Evolutionary conservation across 2,113 vertebrate species (phyloP).

Genomic region (Plectropomus leopardus): DNA sequence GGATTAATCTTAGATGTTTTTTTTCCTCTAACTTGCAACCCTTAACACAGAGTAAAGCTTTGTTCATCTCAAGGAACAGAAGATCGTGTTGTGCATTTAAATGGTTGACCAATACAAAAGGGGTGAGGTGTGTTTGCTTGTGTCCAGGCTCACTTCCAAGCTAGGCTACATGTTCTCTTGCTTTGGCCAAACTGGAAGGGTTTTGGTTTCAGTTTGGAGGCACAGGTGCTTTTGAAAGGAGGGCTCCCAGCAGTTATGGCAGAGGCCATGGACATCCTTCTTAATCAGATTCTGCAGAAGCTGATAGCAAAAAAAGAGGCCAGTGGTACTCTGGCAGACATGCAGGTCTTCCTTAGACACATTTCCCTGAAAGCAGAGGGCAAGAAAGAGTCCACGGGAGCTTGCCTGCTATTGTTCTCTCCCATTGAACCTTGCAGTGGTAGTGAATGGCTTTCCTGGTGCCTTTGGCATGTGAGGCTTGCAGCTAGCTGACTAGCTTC

Average conservation of each 20-base stretch:
- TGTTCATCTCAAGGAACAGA: neutral
- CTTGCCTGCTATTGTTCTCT: slow-evolving; percentile 56
- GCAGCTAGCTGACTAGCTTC: slow-evolving; percentile 57
- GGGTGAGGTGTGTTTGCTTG: neutral
- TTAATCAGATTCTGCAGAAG: slow-evolving; percentile 67
- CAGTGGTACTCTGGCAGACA: slow-evolving; percentile 46
- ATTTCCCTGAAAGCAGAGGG: slow-evolving; percentile 50
- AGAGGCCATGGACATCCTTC: slow-evolving; percentile 45
- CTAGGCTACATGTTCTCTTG: neutral
- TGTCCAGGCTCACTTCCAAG: slow-evolving; percentile 5
- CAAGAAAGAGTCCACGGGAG: slow-evolving; percentile 18
- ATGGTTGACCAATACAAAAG: neutral
- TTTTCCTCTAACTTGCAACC: neutral
- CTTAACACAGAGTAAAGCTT: neutral
- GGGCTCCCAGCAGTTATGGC: slow-evolving; percentile 19
- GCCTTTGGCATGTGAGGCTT: slow-evolving; percentile 42
- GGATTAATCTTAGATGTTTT: too few relatives aligned
- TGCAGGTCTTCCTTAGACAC: slow-evolving; percentile 35
- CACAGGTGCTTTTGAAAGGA: slow-evolving; percentile 38
- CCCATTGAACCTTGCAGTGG: slow-evolving; percentile 31
- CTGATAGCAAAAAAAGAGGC: slow-evolving; percentile 36
- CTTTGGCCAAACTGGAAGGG: slow-evolving; percentile 20
- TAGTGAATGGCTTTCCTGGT: slow-evolving; percentile 44
- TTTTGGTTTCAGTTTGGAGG: slow-evolving; percentile 12
- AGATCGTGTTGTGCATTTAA: neutral